Conservation (phyloP, 1,140 invertebrate species). For the Eupeodes corollae region DNA sequence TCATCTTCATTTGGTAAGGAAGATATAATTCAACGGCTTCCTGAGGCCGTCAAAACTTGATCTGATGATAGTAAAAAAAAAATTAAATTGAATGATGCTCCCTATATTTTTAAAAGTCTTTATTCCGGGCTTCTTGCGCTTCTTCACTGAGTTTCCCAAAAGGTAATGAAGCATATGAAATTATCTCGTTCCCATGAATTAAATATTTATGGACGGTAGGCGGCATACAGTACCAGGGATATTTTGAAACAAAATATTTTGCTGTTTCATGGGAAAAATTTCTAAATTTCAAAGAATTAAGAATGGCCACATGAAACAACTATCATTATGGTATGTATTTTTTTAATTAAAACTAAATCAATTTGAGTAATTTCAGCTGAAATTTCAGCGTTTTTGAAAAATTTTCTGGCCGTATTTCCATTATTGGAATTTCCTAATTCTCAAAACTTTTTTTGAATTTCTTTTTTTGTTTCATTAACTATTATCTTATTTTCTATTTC, state of each 20-base stretch:
- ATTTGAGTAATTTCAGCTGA: slow-evolving; percentile 5
- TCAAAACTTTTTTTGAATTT: slow-evolving; percentile 12
- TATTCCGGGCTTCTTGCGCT: too few relatives aligned
- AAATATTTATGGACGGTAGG: too few relatives aligned
- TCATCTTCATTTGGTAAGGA: too few relatives aligned
- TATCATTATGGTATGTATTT: neutral
- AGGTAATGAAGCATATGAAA: neutral
- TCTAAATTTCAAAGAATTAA: neutral
- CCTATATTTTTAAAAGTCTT: too few relatives aligned
- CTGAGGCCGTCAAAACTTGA: neutral
- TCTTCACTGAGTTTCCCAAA: too few relatives aligned
- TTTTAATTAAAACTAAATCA: neutral
- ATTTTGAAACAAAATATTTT: too few relatives aligned
- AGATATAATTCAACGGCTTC: neutral
- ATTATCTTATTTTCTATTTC: slow-evolving; percentile 10
- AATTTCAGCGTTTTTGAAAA: slow-evolving; percentile 30
- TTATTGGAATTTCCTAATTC: too few relatives aligned
- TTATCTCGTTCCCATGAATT: too few relatives aligned
- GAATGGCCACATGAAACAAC: neutral
- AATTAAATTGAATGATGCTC: too few relatives aligned
- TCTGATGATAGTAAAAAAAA: neutral
- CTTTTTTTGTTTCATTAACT: slow-evolving; percentile 6
- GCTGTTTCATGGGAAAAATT: neutral
- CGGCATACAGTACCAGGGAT: too few relatives aligned
- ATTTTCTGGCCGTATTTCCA: slow-evolving; percentile 28